Percentiles rank a stretch among this genome's conserved stretches.
Conservation (phyloP, 2,888 invertebrate species). For the Volucella zonaria region DNA sequence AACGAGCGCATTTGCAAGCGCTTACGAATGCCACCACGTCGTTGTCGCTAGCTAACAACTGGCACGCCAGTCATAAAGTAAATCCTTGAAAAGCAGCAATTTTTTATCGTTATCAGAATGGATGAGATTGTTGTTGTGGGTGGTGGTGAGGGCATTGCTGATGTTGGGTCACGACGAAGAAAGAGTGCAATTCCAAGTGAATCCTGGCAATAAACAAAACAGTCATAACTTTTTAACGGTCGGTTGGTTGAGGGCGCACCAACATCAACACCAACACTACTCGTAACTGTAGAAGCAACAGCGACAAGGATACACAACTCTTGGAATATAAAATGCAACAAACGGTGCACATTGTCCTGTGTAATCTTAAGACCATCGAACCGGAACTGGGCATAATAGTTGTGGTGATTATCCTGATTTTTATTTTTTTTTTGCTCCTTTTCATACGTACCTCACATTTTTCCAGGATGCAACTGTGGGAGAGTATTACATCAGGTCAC, state of each 20-base stretch:
- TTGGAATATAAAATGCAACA: constrained; percentile 65
- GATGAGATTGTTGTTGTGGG: constrained; percentile 27
- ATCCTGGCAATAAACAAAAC: constrained; percentile 71
- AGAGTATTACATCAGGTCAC: constrained; percentile 61
- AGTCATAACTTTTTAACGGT: constrained; percentile 74
- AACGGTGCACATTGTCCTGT: constrained; percentile 67
- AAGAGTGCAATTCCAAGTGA: constrained; percentile 39
- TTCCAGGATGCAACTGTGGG: constrained; percentile 4
- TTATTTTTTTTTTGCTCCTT: constrained; percentile 20
- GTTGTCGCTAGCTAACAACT: constrained; percentile 66
- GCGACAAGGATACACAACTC: constrained; percentile 31
- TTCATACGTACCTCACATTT: background rate
- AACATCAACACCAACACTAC: constrained; percentile 28
- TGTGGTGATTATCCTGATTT: constrained; percentile 61
- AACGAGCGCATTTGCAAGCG: constrained; percentile 57
- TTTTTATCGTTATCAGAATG: constrained; percentile 68
- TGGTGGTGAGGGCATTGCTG: constrained; percentile 11
- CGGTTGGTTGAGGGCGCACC: constrained; percentile 42
- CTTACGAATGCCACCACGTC: constrained; percentile 49
- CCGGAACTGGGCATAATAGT: constrained; percentile 71
- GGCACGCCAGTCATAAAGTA: constrained; percentile 67
- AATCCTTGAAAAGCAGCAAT: constrained; percentile 71
- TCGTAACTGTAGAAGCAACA: background rate
- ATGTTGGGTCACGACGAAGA: too few species aligned
- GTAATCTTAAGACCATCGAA: constrained; percentile 65